Base-by-base conservation (phyloP, 1,140 invertebrate species). In the Brachionus asplanchnoidis region DNA sequence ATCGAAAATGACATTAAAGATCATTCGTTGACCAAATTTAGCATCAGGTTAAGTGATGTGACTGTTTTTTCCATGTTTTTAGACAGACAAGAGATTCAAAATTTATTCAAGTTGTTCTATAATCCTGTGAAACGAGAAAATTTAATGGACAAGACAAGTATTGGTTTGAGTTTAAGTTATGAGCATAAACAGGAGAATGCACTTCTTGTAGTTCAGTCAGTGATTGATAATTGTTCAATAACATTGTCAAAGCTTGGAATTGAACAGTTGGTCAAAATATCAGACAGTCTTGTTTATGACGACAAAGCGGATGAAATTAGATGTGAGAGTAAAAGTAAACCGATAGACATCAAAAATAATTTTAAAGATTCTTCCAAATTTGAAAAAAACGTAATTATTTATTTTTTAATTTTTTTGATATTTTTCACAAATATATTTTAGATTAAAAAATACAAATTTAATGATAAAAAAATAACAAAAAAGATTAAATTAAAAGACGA, bases 61-160 rank as follows among this genome's bases (percentile, higher is more conserved):
- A 96, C 95, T 89, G 89, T 97, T 1, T 95, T 94, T 88, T 95
- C 94, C 0, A 88, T 95, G 2, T 93, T 94, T 87, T 91, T 91
- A 5, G 91, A 91, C 20, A 88, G 92, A 75, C 66, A 86, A 26
- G 85, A 86, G 20, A 77, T 84, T 42, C 68, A n/a, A 82, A 73
- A 32, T 26, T 60, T 60, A 46, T 75, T 84, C 85, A 23, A 65
- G 28, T 85, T 44, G 60, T 28, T 80, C 89, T 46, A 89, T 91
- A 86, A 87, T 91, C 80, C 73, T 6, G 23, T 65, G 8, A 85
- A 75, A 12, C 11, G 46, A 42, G 20, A 77, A n/a, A 77, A 50
- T 77, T 46, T 77, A 23, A 77, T 77, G 42, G 73, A 77, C 23
- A 77, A 77, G 20, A 77, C 73, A 50, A 46, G 46, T 50, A 77